Evolutionary conservation across 2,888 invertebrate species (phyloP), one percentile per base, ranked within the genome.

Genomic region (Cataglyphis albicans): DNA sequence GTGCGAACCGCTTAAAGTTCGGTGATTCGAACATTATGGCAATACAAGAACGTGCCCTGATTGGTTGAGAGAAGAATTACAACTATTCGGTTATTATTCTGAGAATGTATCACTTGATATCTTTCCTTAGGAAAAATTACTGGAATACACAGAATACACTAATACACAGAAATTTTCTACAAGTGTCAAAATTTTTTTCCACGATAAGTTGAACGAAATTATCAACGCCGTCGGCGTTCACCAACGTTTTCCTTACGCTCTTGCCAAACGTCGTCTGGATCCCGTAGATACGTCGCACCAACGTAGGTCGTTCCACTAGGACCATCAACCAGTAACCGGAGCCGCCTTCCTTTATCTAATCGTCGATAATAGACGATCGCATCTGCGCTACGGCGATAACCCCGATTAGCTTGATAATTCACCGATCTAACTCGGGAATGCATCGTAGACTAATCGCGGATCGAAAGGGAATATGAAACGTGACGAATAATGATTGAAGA

Each of bases 291-390:
- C 93, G 57, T 68, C 68, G 93, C 92, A 93, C 92, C 92, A 52
- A 52, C n/a, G 94, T 94, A 94, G 93, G 94, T 94, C 93, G 94
- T 94, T 94, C 93, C 48, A 52, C 2, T 52, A 52, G 48, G 94
- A 94, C 7, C 93, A 94, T 85, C 89, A 70, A 67, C n/a, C 48
- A 63, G 48, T 52, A 52, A 84, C 92, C 93, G 93, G 93, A 93
- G 92, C 92, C 92, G 92, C 92, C 82, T 83, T 86, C 85, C 84
- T 81, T 85, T 87, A 84, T 88, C 82, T 89, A 86, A 84, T 87
- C 29, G 87, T 89, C 82, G 81, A 85, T 86, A 89, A 85, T 83
- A 89, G 83, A 80, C 84, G 83, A 61, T 81, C 82, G 84, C 84
- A 87, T 87, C 59, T 70, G 29, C 84, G 76, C 84, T 82, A 84